Conservation (phyloP, 1,140 invertebrate species). For the Scaptomyza montana region DNA sequence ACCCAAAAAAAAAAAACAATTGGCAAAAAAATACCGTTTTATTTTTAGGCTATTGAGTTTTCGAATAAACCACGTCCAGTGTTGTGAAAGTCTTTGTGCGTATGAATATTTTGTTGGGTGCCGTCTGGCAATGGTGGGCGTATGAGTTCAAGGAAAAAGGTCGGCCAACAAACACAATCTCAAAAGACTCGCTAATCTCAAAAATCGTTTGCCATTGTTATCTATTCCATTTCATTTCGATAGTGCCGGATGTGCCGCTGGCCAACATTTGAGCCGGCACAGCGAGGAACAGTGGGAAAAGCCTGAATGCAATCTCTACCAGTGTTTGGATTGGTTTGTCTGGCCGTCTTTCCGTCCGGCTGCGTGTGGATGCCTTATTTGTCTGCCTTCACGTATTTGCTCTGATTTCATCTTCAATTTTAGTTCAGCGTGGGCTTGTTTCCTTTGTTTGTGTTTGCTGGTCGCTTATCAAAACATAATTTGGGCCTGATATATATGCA, state of each 20-base stretch:
- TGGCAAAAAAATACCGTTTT: not conserved
- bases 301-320: constrained; percentile 9
- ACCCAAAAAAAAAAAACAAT: not conserved
- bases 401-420: constrained; percentile 76
- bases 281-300: not conserved
- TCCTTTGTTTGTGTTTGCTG: constrained; percentile 35
- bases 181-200: constrained; percentile 47
- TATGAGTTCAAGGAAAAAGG: not conserved
- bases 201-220: constrained; percentile 41
- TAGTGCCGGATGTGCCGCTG: constrained; percentile 13
- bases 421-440: constrained; percentile 19
- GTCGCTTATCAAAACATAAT: constrained; percentile 67
- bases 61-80: not conserved
- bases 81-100: not conserved
- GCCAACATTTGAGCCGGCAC: not conserved
- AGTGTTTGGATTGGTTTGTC: constrained; percentile 44
- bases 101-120: not conserved
- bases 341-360: not conserved
- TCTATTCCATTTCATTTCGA: not conserved
- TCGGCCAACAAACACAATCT: not conserved
- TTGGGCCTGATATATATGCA: constrained; percentile 54
- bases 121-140: no score
- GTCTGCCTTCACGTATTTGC: constrained; percentile 56
- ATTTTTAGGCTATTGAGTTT: not conserved
- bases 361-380: constrained; percentile 35